Base-by-base conservation (phyloP, 2,113 vertebrate species). In the Romanogobio albipinnatus region DNA sequence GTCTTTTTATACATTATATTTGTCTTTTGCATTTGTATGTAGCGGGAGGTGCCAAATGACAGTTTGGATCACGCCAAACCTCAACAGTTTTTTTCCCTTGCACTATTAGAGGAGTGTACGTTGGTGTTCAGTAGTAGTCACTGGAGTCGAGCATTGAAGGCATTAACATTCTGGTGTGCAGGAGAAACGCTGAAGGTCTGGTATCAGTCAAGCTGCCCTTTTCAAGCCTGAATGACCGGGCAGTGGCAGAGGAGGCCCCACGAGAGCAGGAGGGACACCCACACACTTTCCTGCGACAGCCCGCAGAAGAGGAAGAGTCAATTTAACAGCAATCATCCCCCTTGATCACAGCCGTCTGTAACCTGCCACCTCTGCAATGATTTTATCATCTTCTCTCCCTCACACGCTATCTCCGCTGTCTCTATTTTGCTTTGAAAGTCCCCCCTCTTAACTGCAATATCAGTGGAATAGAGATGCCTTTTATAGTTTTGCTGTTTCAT, bases 351-450 rank as follows among this genome's bases (percentile, higher is more conserved):
- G 83, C 87, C 86, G 84, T 88, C 89, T 90, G 91, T 90, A 94
- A 94, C 93, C 94, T 94, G 93, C 93, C 92, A 93, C 93, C 93
- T 94, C 89, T 89, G 90, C 89, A 92, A 91, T 92, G 91, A 91
- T 91, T 94, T 94, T 92, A 94, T 95, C 93, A 93, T 36, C 91
- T 87, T 88, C 89, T n/a, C 29, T 77, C 64, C 53, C 29, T 79
- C 83, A 56, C 81, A 29, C 74, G 81, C 80, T 84, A 81, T 81
- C 75, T 88, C 77, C 7, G 49, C 33, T 45, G 5, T 71, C 29
- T 79, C 68, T 83, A 19, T 85, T 70, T 68, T 43, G 22, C 22
- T 80, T 53, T 78, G 45, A 33, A 33, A 51, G 53, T 86, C 76
- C 33, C 62, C 84, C 47, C 43, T 78, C 39, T 83, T 68, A 15